A percentile compares a stretch with the other conserved stretches of the same genome.
phyloP scores from a whole-genome alignment of 92 coral and sea anemone genomes.

The Siderastrea siderea region DNA sequence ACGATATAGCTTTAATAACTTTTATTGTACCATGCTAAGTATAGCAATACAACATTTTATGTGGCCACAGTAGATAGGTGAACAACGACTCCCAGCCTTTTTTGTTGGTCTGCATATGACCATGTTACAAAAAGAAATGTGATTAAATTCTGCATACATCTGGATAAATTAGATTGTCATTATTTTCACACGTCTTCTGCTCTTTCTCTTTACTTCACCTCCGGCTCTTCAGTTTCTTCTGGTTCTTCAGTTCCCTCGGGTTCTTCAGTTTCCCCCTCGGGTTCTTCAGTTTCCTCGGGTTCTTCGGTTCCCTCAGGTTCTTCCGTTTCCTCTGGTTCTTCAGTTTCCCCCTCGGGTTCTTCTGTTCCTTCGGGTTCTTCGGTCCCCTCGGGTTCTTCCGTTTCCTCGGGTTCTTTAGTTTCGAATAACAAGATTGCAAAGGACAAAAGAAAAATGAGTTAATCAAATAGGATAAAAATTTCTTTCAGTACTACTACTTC shows the following conservation, averaged over 20 bases:
- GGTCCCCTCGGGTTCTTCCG: not conserved
- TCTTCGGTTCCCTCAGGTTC: not conserved
- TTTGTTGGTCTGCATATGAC: too few species aligned
- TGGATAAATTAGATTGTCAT: not conserved
- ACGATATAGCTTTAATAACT: too few species aligned
- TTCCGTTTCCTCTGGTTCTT: conserved; percentile 2
- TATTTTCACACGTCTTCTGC: not conserved
- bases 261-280: conserved; percentile 1
- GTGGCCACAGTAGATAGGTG: too few species aligned
- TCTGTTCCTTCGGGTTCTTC: not conserved
- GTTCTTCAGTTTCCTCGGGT: not conserved
- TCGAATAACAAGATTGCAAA: too few species aligned
- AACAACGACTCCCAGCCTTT: too few species aligned
- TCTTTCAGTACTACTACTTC: too few species aligned
- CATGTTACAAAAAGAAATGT: too few species aligned
- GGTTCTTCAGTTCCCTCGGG: not conserved
- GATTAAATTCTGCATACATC: too few species aligned
- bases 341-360: not conserved
- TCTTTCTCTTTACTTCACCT: not conserved
- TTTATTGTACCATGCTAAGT: too few species aligned
- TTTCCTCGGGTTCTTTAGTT: not conserved
- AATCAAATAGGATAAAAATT: too few species aligned
- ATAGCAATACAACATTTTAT: too few species aligned
- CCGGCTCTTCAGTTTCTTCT: not conserved
- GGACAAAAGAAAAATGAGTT: too few species aligned